A percentile compares a stretch with the other conserved stretches of the same genome.
Conservation (phyloP, 2,113 vertebrate genomes). For the Spermophilus dauricus region DNA sequence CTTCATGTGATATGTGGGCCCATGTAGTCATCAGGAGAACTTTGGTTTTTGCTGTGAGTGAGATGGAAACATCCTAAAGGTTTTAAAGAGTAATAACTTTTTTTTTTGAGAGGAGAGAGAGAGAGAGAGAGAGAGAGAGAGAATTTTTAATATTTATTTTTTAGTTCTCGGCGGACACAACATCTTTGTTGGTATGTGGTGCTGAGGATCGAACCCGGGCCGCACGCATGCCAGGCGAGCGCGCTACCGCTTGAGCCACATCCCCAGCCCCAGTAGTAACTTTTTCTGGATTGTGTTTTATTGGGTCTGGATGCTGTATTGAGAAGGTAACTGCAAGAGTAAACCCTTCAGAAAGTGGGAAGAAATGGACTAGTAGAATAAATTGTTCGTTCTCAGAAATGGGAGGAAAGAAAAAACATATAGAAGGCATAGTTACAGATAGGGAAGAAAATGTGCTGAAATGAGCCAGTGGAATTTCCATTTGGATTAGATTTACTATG, state of each 20-base stretch:
- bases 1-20: background rate
- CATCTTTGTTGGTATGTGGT: no score
- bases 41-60: background rate
- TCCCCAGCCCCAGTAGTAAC: no score
- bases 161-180: no score
- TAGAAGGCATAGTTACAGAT: background rate
- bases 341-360: background rate
- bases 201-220: no score
- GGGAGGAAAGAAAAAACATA: background rate
- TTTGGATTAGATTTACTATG: background rate
- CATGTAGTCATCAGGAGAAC: background rate
- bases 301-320: background rate
- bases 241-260: no score
- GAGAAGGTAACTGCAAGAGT: background rate
- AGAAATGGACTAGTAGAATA: background rate
- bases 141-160: no score
- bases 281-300: background rate
- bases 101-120: no score
- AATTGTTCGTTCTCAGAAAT: background rate
- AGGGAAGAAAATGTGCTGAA: background rate
- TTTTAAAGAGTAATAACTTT: background rate
- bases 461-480: background rate
- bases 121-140: no score
- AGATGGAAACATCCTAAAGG: background rate
- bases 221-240: no score